Percentiles rank a stretch among this genome's conserved stretches.
Evolutionary conservation across 2,113 vertebrate genomes (phyloP).

Genomic region (Numenius arquata): DNA sequence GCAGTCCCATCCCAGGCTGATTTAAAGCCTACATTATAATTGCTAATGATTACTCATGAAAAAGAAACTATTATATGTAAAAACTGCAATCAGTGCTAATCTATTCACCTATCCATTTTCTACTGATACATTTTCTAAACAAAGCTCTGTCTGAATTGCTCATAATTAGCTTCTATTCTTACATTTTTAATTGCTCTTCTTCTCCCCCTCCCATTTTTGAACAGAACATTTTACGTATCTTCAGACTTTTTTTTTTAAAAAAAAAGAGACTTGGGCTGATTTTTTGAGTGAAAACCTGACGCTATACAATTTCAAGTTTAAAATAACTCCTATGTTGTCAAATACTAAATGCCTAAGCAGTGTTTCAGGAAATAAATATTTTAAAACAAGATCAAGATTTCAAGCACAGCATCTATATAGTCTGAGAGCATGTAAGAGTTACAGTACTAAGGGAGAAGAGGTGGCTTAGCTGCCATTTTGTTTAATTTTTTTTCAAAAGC

Average conservation of each 20-base stretch:
- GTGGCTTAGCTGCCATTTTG: neutral
- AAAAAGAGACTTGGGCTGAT: neutral
- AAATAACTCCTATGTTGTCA: slow-evolving; percentile 40
- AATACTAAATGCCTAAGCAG: slow-evolving; percentile 33
- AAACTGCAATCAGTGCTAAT: slow-evolving; percentile 73
- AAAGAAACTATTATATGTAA: slow-evolving; percentile 72
- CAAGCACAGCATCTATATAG: neutral
- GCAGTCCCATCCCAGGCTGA: slow-evolving; percentile 53
- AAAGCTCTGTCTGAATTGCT: slow-evolving; percentile 68
- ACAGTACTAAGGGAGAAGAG: neutral
- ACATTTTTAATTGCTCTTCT: slow-evolving; percentile 66
- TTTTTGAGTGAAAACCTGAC: slow-evolving; percentile 54
- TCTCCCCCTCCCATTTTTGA: slow-evolving; percentile 23
- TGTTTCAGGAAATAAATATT: slow-evolving; percentile 42
- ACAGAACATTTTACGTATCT: slow-evolving; percentile 25
- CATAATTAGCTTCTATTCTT: slow-evolving; percentile 77
- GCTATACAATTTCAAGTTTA: neutral
- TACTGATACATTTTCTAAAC: slow-evolving; percentile 73
- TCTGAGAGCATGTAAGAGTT: neutral
- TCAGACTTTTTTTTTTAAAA: neutral
- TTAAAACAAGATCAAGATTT: slow-evolving; percentile 31
- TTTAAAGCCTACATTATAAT: slow-evolving; percentile 74
- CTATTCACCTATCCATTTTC: slow-evolving; percentile 72
- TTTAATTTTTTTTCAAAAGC: neutral
- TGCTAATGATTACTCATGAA: slow-evolving; percentile 77